Evolutionary conservation across 1,140 invertebrate species (phyloP).

Genomic region (Meloidogyne hapla): DNA sequence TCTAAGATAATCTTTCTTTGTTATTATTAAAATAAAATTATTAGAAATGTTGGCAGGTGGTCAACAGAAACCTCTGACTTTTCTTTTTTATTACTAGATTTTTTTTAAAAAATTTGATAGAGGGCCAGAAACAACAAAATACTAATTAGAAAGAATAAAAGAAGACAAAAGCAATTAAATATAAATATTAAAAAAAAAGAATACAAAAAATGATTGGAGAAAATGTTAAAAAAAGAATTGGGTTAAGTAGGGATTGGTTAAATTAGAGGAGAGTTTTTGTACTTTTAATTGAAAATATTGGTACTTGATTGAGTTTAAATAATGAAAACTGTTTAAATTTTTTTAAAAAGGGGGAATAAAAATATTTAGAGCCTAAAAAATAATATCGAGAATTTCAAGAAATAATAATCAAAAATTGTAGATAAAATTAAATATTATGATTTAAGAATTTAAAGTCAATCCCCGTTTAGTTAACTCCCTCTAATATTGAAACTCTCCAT

Average conservation of each 20-base stretch:
- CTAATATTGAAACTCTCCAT: no score
- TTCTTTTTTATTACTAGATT: not conserved
- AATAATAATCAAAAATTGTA: no score
- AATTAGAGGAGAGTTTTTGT: not conserved
- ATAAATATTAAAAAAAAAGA: not conserved
- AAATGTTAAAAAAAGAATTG: conserved; percentile 3
- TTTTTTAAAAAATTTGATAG: not conserved
- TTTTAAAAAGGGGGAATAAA: no score
- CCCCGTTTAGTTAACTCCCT: no score
- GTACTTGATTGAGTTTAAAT: no score
- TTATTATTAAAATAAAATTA: not conserved
- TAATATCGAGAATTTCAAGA: no score
- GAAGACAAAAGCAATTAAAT: not conserved
- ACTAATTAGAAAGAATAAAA: not conserved
- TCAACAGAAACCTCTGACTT: not conserved
- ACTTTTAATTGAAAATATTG: not conserved
- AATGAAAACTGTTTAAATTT: no score
- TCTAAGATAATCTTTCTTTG: not conserved
- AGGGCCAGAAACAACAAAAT: not conserved
- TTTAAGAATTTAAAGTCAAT: no score
- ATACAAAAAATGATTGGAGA: not conserved
- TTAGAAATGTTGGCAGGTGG: not conserved
- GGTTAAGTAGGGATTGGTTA: not conserved
- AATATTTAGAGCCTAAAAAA: no score
- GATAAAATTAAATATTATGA: no score